These are phyloP conservation scores for Prochilodus magdalenae DNA, from an alignment of 2,113 vertebrate species.

Conservation along the genomic window DNA sequence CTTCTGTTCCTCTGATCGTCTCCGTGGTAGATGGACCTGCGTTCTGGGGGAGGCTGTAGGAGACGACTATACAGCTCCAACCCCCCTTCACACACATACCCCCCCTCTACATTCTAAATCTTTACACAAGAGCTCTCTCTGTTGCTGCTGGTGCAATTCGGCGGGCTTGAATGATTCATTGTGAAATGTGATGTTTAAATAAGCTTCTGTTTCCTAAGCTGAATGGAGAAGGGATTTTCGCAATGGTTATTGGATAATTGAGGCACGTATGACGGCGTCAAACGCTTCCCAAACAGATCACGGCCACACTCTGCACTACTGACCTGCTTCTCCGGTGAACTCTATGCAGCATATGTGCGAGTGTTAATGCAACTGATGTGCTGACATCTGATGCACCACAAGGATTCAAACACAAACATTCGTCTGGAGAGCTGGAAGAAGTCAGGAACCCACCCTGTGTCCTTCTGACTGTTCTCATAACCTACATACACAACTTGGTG, in stretches of 20 bases:
- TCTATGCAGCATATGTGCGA: too few relatives aligned
- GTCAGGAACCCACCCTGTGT: too few relatives aligned
- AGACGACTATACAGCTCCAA: neutral
- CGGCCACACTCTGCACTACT: too few relatives aligned
- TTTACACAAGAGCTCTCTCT: slow-evolving; percentile 16
- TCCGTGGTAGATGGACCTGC: slow-evolving; percentile 13
- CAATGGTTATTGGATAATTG: neutral
- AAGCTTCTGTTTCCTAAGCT: neutral
- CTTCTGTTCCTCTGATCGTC: slow-evolving; percentile 39
- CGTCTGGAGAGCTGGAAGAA: too few relatives aligned
- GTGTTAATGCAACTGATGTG: too few relatives aligned
- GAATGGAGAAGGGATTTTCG: neutral
- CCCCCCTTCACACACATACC: neutral
- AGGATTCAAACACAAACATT: too few relatives aligned
- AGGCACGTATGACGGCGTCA: neutral
- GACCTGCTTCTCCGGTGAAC: too few relatives aligned
- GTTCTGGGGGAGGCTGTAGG: slow-evolving; percentile 21
- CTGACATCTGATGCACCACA: too few relatives aligned
- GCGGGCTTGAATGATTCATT: slow-evolving; percentile 28
- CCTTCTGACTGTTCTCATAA: too few relatives aligned
- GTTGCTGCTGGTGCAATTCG: neutral
- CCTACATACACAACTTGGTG: too few relatives aligned
- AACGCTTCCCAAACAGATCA: too few relatives aligned
- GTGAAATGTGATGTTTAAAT: neutral
- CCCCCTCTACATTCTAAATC: slow-evolving; percentile 19